phyloP scores from a whole-genome alignment of 2,797 vertebrate genomes.

The Antrozous pallidus region DNA sequence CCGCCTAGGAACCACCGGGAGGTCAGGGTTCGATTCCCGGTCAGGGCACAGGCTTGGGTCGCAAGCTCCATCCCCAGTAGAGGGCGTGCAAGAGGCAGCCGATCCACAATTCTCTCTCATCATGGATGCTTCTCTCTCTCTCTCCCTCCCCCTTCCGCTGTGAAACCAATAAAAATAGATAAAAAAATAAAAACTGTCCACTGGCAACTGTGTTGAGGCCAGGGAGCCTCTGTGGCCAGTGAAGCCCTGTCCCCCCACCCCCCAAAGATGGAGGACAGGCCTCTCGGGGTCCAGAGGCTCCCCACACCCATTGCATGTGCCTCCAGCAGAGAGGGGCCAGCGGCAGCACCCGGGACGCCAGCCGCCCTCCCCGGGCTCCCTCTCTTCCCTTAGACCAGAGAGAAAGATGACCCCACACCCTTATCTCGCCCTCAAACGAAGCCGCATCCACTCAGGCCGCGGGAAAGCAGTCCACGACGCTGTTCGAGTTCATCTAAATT shows the following conservation, averaged over 20 bases:
- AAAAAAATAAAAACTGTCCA: too few relatives aligned
- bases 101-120: too few relatives aligned
- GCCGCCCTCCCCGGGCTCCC: neutral
- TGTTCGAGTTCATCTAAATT: conserved; percentile 81
- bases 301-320: accelerated
- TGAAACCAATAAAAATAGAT: too few relatives aligned
- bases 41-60: too few relatives aligned
- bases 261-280: neutral
- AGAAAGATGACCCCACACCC: neutral
- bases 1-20: too few relatives aligned
- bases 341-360: too few relatives aligned
- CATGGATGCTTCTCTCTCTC: too few relatives aligned
- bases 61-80: too few relatives aligned
- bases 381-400: neutral
- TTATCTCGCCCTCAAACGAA: conserved; percentile 57
- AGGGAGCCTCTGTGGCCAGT: neutral
- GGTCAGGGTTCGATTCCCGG: too few relatives aligned
- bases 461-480: conserved; percentile 62
- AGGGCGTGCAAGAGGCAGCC: too few relatives aligned
- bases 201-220: neutral
- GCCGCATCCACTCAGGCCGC: conserved; percentile 50
- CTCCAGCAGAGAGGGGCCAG: neutral
- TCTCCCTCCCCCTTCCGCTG: too few relatives aligned
- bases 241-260: too few relatives aligned
- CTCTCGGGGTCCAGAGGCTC: neutral